Conservation (phyloP, 1,140 invertebrate genomes). For the Physella acuta region DNA sequence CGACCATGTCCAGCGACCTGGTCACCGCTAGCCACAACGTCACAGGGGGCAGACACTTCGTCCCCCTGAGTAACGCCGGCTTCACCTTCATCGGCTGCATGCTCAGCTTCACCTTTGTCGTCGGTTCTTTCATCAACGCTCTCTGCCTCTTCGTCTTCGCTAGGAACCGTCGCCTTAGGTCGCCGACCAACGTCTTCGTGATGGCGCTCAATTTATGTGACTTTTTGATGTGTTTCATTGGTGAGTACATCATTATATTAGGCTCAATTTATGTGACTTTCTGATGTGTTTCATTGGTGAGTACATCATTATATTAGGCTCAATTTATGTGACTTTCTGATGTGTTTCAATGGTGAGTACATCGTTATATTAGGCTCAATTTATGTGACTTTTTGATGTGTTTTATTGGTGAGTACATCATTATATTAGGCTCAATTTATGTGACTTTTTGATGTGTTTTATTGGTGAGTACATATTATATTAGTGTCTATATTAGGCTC, state of each 20-base stretch:
- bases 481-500: not conserved
- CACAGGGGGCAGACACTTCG: conserved; percentile 6
- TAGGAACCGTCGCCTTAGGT: conserved; percentile 38
- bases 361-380: conserved; percentile 4
- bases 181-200: conserved; percentile 45
- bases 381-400: conserved; percentile 39
- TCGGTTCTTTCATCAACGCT: conserved; percentile 30
- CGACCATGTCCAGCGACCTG: not conserved
- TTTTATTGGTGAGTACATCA: conserved; percentile 19
- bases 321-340: conserved; percentile 36
- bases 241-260: conserved; percentile 4
- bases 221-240: conserved; percentile 34
- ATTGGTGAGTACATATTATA: conserved; percentile 21
- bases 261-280: conserved; percentile 32
- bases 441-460: conserved; percentile 39
- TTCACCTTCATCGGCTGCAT: conserved; percentile 26
- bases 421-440: conserved; percentile 7
- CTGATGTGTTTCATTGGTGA: conserved; percentile 31
- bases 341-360: conserved; percentile 28
- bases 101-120: conserved; percentile 26
- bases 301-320: not conserved
- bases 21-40: not conserved
- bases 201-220: conserved; percentile 37
- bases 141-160: conserved; percentile 34
- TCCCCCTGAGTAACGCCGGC: conserved; percentile 7